phyloP scores from a whole-genome alignment of 2,888 invertebrate genomes.

The Vannuccia rotundouncinata region DNA sequence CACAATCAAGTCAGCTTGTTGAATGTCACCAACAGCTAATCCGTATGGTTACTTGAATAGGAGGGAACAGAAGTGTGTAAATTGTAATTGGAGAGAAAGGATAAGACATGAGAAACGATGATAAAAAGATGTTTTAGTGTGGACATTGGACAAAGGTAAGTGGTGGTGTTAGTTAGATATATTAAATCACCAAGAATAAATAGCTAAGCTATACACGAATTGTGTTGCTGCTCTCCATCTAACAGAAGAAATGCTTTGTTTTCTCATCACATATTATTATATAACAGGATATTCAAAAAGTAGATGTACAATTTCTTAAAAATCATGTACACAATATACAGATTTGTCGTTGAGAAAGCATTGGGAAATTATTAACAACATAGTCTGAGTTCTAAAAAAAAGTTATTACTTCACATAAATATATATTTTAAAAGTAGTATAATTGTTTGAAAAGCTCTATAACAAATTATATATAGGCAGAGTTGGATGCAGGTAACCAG shows the following conservation, averaged over 20 bases:
- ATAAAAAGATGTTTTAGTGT: too few species aligned
- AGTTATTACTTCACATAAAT: neutral
- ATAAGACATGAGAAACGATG: neutral
- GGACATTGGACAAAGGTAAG: too few species aligned
- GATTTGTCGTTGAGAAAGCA: neutral
- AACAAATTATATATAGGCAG: neutral
- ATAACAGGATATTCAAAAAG: neutral
- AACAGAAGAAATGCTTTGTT: slow-evolving; percentile 2
- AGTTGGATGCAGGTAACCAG: too few species aligned
- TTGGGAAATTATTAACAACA: neutral
- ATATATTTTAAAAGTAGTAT: too few species aligned
- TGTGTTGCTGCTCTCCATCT: neutral
- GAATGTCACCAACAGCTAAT: neutral
- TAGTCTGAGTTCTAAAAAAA: neutral
- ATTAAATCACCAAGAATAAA: neutral
- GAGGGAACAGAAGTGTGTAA: neutral
- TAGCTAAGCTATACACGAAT: neutral
- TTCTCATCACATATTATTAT: neutral
- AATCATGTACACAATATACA: slow-evolving; percentile 19
- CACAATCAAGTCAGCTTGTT: neutral
- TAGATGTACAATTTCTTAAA: neutral
- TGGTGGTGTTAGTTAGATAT: too few species aligned
- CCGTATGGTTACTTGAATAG: neutral
- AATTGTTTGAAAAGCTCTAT: neutral
- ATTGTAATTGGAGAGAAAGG: neutral